Evolutionary conservation across 2,888 invertebrate genomes (phyloP).

Genomic region (Brachyptera risi): DNA sequence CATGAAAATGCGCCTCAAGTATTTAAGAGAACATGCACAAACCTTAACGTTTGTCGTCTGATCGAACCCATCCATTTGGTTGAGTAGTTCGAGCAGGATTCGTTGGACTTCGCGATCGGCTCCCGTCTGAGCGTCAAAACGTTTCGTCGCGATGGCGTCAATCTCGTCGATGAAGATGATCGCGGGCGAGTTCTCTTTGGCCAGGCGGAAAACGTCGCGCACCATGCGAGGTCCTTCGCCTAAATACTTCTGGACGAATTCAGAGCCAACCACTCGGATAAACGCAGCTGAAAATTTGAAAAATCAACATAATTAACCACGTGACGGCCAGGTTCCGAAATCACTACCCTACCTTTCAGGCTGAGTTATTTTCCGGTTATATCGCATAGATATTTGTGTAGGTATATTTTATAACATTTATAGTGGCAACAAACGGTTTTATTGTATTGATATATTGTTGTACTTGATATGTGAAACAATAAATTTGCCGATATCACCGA

Average conservation of each 20-base stretch:
- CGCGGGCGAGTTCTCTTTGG: conserved; percentile 98
- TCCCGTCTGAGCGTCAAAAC: conserved; percentile 98
- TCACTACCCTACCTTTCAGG: too few relatives aligned
- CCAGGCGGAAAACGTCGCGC: conserved; percentile 95
- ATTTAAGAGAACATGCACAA: too few relatives aligned
- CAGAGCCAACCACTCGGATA: conserved; percentile 97
- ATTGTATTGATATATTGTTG: too few relatives aligned
- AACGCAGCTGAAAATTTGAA: conserved; percentile 72
- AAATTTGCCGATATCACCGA: too few relatives aligned
- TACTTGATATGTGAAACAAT: too few relatives aligned
- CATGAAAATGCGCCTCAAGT: too few relatives aligned
- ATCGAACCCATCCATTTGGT: conserved; percentile 99
- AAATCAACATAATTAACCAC: too few relatives aligned
- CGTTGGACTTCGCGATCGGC: conserved; percentile 98
- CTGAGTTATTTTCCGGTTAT: too few relatives aligned
- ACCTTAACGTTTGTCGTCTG: conserved; percentile 99
- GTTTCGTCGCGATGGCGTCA: conserved; percentile 98
- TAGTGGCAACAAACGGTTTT: too few relatives aligned
- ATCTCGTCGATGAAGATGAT: conserved; percentile 99
- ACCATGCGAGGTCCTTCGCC: conserved; percentile 99
- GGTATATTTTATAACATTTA: too few relatives aligned
- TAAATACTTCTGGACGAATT: conserved; percentile 98
- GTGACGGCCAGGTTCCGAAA: too few relatives aligned
- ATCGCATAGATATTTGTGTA: too few relatives aligned
- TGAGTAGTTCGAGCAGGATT: conserved; percentile 91